These are phyloP conservation scores for Hemithea aestivaria DNA, from an alignment of 2,888 invertebrate genomes.

Conservation along the genomic window DNA sequence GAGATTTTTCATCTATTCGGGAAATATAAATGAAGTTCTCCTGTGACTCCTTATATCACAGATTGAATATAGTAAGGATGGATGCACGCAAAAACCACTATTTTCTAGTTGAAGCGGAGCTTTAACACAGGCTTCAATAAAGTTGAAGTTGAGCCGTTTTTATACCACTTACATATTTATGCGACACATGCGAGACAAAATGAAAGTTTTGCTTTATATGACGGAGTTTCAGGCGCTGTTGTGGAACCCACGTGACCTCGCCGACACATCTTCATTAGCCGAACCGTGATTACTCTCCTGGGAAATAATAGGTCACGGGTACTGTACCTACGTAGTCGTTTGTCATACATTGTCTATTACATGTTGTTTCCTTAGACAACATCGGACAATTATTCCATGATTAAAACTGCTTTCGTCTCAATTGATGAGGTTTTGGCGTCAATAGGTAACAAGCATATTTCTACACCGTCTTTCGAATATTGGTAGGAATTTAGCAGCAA, in stretches of 20 bases:
- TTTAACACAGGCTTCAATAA: no score
- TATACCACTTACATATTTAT: constrained; percentile 12
- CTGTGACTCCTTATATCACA: constrained; percentile 7
- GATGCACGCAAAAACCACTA: constrained; percentile 15
- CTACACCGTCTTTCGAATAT: no score
- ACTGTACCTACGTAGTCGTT: constrained; percentile 12
- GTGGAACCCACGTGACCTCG: constrained; percentile 43
- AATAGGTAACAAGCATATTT: no score
- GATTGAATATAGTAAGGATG: constrained; percentile 10
- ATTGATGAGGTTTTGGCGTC: no score
- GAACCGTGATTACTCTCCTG: constrained; percentile 51
- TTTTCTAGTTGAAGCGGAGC: no score
- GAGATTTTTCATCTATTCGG: no score
- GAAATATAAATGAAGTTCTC: constrained; percentile 1
- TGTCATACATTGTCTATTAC: constrained; percentile 16
- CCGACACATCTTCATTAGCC: constrained; percentile 64
- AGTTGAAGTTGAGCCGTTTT: constrained; percentile 1
- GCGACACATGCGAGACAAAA: constrained; percentile 18
- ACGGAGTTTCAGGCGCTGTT: constrained; percentile 22
- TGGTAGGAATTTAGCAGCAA: no score
- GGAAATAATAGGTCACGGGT: constrained; percentile 47
- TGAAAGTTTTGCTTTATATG: constrained; percentile 34
- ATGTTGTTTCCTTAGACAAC: neutral
- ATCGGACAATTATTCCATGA: neutral
- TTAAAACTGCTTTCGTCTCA: no score